A percentile compares a stretch with the other conserved stretches of the same genome.
phyloP scores from a whole-genome alignment of 1,140 invertebrate genomes.

The Anastrepha ludens region DNA sequence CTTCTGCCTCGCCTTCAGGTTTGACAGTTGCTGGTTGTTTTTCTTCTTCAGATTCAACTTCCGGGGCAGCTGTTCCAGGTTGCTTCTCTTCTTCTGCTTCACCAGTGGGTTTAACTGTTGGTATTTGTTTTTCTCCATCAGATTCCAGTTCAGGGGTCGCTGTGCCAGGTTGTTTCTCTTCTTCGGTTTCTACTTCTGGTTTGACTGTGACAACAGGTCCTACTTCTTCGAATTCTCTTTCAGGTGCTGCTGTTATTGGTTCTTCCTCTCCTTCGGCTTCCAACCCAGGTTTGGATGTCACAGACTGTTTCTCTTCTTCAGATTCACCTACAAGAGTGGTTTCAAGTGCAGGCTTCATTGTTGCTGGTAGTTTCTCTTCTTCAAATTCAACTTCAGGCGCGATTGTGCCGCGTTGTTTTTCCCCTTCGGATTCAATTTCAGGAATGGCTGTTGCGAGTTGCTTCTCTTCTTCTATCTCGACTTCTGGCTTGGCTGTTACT shows the following conservation, averaged over 20 bases:
- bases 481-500: slow-evolving; percentile 34
- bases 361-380: neutral
- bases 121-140: slow-evolving; percentile 35
- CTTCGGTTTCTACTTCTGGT: slow-evolving; percentile 53
- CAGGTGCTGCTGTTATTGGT: neutral
- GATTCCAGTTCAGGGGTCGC: neutral
- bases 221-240: slow-evolving; percentile 51
- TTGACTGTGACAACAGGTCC: slow-evolving; percentile 57
- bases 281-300: neutral
- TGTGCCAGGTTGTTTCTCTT: neutral
- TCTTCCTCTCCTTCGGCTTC: slow-evolving; percentile 44
- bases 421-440: neutral
- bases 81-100: neutral
- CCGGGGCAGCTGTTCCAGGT: neutral
- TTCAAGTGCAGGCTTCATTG: neutral
- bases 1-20: neutral
- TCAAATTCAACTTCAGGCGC: slow-evolving; percentile 21
- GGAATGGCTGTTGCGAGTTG: neutral
- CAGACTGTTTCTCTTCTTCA: neutral
- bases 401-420: neutral
- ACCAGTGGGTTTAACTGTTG: neutral
- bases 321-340: neutral
- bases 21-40: slow-evolving; percentile 51
- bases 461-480: slow-evolving; percentile 51
- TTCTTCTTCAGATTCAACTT: slow-evolving; percentile 36